phyloP scores from a whole-genome alignment of 2,113 vertebrate species.

The Sturnira hondurensis region DNA sequence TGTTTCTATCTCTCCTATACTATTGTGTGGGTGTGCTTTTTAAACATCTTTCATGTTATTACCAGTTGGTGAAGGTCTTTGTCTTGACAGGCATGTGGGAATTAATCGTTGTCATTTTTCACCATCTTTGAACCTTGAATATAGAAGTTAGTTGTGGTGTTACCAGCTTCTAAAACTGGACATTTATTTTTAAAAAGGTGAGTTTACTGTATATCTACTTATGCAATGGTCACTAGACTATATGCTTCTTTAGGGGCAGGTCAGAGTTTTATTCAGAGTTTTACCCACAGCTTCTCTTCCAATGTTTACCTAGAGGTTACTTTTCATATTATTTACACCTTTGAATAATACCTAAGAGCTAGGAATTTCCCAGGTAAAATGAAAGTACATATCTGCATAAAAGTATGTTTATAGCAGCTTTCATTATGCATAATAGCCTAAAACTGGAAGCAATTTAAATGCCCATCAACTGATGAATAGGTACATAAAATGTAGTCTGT shows the following conservation, averaged over 20 bases:
- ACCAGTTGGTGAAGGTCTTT: neutral
- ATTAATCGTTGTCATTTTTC: neutral
- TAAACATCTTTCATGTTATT: neutral
- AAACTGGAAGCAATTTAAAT: conserved; percentile 11
- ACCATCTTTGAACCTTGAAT: neutral
- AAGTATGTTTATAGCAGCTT: neutral
- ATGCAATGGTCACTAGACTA: too few relatives aligned
- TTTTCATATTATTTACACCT: conserved; percentile 1
- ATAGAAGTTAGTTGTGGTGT: neutral
- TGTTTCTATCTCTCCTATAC: neutral
- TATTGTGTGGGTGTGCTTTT: neutral
- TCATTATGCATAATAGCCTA: neutral
- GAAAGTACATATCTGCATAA: neutral
- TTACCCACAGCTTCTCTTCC: neutral
- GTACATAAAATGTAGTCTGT: neutral
- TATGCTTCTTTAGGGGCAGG: neutral
- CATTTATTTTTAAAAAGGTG: neutral
- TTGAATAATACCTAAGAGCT: neutral
- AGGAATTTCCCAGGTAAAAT: conserved; percentile 3
- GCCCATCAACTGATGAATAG: neutral
- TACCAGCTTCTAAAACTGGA: neutral
- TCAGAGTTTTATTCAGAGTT: neutral
- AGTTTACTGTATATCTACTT: too few relatives aligned
- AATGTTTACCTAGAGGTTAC: neutral
- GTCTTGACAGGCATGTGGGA: neutral